A percentile compares a stretch with the other conserved stretches of the same genome.
Evolutionary conservation across 2,113 vertebrate species (phyloP).

Genomic region (Macquaria ambigua): DNA sequence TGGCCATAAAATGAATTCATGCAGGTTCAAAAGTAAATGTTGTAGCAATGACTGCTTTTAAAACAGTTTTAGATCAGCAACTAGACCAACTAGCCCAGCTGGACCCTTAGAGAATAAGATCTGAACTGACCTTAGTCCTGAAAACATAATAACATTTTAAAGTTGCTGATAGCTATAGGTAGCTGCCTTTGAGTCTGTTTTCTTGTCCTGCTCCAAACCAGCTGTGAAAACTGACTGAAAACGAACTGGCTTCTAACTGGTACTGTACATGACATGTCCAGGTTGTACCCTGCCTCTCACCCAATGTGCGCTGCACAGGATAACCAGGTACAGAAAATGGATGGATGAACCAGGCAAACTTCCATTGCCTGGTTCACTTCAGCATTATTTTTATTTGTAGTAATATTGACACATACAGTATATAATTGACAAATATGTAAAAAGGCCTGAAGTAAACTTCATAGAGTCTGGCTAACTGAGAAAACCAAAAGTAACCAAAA

Average conservation of each 20-base stretch:
- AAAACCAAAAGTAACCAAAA: background rate
- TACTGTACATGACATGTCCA: background rate
- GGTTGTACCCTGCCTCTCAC: background rate
- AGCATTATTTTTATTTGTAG: background rate
- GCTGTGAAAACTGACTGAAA: too few relatives aligned
- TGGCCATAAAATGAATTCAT: background rate
- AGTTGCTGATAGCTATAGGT: too few relatives aligned
- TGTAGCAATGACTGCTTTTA: background rate
- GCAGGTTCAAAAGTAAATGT: background rate
- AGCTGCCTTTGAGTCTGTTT: too few relatives aligned
- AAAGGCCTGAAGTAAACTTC: background rate
- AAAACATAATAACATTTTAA: too few relatives aligned
- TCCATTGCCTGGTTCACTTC: background rate
- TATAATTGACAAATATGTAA: background rate
- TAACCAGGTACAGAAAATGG: background rate
- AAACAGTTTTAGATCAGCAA: background rate
- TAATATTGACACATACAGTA: background rate
- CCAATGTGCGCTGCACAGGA: background rate
- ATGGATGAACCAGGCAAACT: background rate
- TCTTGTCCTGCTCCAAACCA: too few relatives aligned
- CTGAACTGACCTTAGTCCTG: too few relatives aligned
- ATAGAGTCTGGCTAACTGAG: background rate
- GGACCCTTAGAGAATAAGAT: too few relatives aligned
- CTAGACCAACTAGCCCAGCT: background rate
- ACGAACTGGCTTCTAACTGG: background rate